These are phyloP conservation scores for Lacerta viridis DNA, from an alignment of 2,797 vertebrate species.

Conservation along the genomic window DNA sequence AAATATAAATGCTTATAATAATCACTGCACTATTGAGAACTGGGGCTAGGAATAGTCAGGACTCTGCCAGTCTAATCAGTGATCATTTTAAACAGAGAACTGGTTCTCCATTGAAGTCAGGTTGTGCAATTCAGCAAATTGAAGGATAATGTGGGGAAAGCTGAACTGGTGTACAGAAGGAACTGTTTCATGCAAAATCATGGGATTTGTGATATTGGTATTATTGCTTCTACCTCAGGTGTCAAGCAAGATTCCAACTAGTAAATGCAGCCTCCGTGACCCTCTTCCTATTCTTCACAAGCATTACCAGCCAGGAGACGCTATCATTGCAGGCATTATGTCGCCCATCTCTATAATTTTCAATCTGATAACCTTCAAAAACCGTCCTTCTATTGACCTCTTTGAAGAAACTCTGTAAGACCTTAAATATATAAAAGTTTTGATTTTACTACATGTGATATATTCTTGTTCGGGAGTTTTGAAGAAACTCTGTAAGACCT, in stretches of 20 bases:
- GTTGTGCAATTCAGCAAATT: no score
- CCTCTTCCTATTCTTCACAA: background rate
- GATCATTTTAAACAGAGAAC: no score
- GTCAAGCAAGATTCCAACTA: background rate
- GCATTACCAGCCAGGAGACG: background rate
- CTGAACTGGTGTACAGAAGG: background rate
- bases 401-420: background rate
- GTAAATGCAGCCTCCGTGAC: background rate
- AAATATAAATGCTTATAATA: no score
- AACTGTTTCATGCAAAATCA: background rate
- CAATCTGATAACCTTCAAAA: background rate
- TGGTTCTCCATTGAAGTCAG: no score
- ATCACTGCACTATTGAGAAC: no score
- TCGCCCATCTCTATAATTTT: background rate
- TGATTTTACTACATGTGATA: no score
- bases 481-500: background rate
- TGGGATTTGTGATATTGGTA: background rate
- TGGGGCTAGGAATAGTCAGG: no score
- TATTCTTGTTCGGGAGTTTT: background rate
- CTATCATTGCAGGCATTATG: background rate
- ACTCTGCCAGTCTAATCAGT: no score
- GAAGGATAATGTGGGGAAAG: background rate
- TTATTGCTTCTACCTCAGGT: background rate
- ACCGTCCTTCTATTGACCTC: background rate
- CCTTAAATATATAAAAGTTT: background rate